Conservation (phyloP, 2,888 invertebrate species). For the Micoletzkya japonica region DNA sequence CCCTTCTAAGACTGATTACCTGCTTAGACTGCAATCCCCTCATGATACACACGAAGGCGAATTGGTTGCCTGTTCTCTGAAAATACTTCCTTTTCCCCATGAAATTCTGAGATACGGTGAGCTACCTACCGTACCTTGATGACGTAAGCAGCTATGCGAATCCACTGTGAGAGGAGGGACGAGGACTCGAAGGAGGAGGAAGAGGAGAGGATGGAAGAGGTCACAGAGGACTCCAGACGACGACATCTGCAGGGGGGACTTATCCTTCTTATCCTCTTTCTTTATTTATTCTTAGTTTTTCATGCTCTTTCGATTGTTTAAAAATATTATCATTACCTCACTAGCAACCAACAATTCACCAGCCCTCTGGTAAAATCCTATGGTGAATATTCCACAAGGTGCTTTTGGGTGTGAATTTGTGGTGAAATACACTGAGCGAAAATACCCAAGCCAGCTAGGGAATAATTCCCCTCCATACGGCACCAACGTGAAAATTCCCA, state of each 20-base stretch:
- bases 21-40: slow-evolving; percentile 12
- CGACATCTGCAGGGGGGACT: slow-evolving; percentile 8
- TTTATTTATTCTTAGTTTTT: not conserved
- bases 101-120: not conserved
- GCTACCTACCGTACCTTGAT: not conserved
- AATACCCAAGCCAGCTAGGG: no score
- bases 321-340: no score
- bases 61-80: slow-evolving; percentile 17
- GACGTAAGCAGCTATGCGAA: not conserved
- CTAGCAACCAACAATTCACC: no score
- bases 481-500: no score
- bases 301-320: no score
- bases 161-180: slow-evolving; percentile 16
- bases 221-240: not conserved
- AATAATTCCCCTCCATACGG: no score
- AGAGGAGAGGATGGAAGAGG: slow-evolving; percentile 14
- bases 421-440: no score
- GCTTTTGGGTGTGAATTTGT: no score
- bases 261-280: not conserved
- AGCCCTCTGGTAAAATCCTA: no score
- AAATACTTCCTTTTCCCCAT: not conserved
- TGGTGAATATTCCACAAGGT: no score
- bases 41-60: slow-evolving; percentile 21
- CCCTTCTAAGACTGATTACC: not conserved
- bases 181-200: slow-evolving; percentile 4